Percentiles rank a stretch among this genome's conserved stretches.
These are phyloP conservation scores for Atlantisia rogersi DNA, from an alignment of 2,113 vertebrate species.

Conservation along the genomic window DNA sequence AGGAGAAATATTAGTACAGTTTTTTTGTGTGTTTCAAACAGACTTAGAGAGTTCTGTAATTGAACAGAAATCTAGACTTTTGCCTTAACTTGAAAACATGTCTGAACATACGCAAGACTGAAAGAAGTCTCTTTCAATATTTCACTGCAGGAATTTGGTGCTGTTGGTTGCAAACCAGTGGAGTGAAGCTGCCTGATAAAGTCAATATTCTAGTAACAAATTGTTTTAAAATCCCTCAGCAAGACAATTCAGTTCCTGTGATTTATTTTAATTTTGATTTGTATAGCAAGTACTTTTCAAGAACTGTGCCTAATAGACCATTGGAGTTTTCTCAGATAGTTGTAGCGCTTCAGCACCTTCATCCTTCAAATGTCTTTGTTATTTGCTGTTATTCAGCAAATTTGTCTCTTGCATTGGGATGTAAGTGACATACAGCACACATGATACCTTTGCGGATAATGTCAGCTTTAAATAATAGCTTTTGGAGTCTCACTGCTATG, in stretches of 20 bases:
- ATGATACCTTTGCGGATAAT: background rate
- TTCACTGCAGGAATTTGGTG: background rate
- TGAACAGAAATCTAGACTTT: background rate
- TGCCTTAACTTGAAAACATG: background rate
- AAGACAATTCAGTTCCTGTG: conserved; percentile 31
- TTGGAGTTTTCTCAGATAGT: conserved; percentile 52
- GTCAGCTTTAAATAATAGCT: conserved; percentile 10
- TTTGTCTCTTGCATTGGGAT: background rate
- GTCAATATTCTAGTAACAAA: conserved; percentile 2
- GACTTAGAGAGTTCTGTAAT: background rate
- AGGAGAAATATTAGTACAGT: background rate
- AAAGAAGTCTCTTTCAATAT: background rate
- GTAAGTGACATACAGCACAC: background rate
- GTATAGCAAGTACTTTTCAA: conserved; percentile 29
- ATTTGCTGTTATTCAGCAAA: conserved; percentile 27
- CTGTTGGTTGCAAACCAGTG: background rate
- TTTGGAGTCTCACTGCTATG: background rate
- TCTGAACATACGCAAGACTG: background rate
- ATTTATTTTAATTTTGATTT: conserved; percentile 65
- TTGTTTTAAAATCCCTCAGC: conserved; percentile 41
- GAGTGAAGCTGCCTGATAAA: background rate
- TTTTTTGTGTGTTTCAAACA: background rate
- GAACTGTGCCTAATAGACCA: conserved; percentile 60
- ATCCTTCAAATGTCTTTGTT: conserved; percentile 64
- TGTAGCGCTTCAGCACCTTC: conserved; percentile 62